Base-by-base conservation (phyloP, 2,113 vertebrate species). In the Cryptomyrus ogoouensis region DNA sequence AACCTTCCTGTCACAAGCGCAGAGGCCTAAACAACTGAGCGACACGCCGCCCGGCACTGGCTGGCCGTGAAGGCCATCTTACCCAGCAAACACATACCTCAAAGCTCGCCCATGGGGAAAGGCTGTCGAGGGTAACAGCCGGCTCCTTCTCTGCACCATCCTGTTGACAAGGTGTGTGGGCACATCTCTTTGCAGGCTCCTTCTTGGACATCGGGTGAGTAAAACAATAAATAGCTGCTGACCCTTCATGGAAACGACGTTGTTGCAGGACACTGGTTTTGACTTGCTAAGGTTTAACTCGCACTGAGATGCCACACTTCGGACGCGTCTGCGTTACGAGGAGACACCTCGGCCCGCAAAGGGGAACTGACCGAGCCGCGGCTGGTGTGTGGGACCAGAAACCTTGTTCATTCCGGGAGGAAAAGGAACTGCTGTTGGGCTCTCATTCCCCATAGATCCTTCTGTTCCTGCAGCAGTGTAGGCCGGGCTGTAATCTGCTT, bases 401-500 rank as follows among this genome's bases (percentile, higher is more conserved):
- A 3, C n/a, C 31, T 35, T 42, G 50, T n/a, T 58, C 19, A 21
- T 62, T 27, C 35, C 17, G 77, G 24, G 35, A 89, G 35, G 27
- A 53, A 62, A 89, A 85, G 46, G 70, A 74, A 2, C 46, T 42
- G 62, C 62, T 31, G 10, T 13, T 3, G 1, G 62, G 27, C 10
- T 24, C 27, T 74, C 42, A 17, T 95, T 94, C 94, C 94, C 94
- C 94, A 94, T 92, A 93, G 91, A 93, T 91, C 94, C 92, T 91
- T 83, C 92, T 93, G 91, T 92, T 91, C 62, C 83, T 83, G 90
- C 93, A 91, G 91, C 92, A 70, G 90, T 35, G 88, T 93, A 91
- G 91, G 47, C 90, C 62, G 0, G 92, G 90, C 93, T 93, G 92
- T 93, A 95, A 96, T 95, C 95, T 94, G 91, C 92, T 90, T 89